Percentiles rank a stretch among this genome's conserved stretches.
Evolutionary conservation across 2,113 vertebrate genomes (phyloP).

Genomic region (Danionella cerebrum): DNA sequence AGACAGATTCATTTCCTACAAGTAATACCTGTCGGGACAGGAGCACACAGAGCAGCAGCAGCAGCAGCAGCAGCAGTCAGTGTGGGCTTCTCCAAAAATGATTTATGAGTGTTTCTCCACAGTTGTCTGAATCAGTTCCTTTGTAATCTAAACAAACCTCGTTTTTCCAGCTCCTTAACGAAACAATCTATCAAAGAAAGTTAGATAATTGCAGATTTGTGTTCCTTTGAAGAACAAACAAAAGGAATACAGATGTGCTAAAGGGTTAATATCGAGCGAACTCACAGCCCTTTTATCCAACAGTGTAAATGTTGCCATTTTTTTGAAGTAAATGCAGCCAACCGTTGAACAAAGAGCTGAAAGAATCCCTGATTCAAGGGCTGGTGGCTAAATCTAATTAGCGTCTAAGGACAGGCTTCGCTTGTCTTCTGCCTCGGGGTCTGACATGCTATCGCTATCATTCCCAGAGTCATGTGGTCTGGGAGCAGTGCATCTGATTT

Average conservation of each 20-base stretch:
- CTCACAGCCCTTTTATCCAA: conserved; percentile 39
- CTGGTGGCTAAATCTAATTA: conserved; percentile 63
- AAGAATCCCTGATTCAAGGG: conserved; percentile 45
- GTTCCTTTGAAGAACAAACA: background rate
- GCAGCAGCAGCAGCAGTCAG: conserved; percentile 51
- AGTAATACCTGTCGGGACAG: conserved; percentile 14
- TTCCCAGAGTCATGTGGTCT: conserved; percentile 61
- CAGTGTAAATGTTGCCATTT: conserved; percentile 51
- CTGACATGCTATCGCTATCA: conserved; percentile 50
- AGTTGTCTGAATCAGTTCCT: conserved; percentile 44
- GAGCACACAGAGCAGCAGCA: conserved; percentile 10
- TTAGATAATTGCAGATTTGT: background rate
- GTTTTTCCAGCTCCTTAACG: background rate
- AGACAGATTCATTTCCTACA: conserved; percentile 26
- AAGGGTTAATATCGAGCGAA: no score
- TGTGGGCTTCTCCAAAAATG: conserved; percentile 53
- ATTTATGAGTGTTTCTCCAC: conserved; percentile 50
- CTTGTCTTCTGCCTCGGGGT: conserved; percentile 49
- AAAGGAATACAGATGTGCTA: conserved; percentile 3
- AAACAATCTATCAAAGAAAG: conserved; percentile 5
- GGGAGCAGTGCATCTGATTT: conserved; percentile 33
- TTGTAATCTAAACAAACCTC: conserved; percentile 19
- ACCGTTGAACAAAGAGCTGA: conserved; percentile 53
- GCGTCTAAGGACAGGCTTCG: conserved; percentile 49
- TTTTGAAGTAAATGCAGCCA: conserved; percentile 50